Evolutionary conservation across 2,113 vertebrate genomes (phyloP).

Genomic region (Pollimyrus isidori): DNA sequence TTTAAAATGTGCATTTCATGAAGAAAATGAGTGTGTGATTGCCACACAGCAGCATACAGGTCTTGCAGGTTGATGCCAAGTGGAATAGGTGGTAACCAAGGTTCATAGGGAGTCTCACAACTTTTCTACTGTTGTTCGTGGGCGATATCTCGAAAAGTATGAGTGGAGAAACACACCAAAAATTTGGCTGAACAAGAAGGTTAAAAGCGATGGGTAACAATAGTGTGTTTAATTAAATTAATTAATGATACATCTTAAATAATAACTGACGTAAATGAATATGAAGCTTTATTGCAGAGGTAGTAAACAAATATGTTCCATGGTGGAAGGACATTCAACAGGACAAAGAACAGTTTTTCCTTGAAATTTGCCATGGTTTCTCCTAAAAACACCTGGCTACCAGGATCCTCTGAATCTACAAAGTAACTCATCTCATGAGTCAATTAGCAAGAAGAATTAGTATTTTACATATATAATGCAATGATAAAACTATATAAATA

Average conservation of each 20-base stretch:
- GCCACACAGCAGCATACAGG: not conserved
- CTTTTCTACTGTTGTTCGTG: too few relatives aligned
- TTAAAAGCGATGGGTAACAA: too few relatives aligned
- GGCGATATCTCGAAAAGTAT: too few relatives aligned
- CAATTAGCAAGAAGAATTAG: not conserved
- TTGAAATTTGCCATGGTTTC: not conserved
- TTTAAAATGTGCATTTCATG: not conserved
- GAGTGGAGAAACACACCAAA: too few relatives aligned
- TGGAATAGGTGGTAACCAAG: too few relatives aligned
- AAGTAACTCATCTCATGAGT: not conserved
- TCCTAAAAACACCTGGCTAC: not conserved
- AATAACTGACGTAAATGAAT: not conserved
- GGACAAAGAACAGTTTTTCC: not conserved
- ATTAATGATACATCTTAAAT: too few relatives aligned
- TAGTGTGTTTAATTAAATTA: too few relatives aligned
- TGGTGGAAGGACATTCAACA: not conserved
- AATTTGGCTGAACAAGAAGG: too few relatives aligned
- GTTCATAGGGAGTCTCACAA: too few relatives aligned
- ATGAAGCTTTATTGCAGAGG: not conserved
- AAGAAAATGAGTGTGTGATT: not conserved
- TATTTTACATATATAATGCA: not conserved
- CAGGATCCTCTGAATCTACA: not conserved
- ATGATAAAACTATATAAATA: not conserved
- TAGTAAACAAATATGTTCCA: not conserved
- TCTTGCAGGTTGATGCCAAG: not conserved